A percentile compares a stretch with the other conserved stretches of the same genome.
Evolutionary conservation across 2,888 invertebrate genomes (phyloP).

Genomic region (Arge pagana): DNA sequence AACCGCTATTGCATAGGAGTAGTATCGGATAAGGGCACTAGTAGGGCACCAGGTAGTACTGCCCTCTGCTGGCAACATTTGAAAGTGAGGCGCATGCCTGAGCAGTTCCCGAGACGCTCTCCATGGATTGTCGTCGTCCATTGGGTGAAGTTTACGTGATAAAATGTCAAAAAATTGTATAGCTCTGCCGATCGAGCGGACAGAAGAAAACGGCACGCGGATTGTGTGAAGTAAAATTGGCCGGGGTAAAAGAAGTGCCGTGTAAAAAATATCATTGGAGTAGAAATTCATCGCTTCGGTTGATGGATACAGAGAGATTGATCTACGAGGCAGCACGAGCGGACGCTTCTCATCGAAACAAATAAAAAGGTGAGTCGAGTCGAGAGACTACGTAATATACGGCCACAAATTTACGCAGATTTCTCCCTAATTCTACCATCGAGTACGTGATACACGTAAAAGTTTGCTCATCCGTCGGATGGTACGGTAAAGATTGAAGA

Average conservation of each 20-base stretch:
- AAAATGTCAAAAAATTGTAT: background rate
- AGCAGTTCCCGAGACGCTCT: conserved; percentile 12
- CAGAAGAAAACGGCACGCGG: background rate
- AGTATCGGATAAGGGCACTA: too few relatives aligned
- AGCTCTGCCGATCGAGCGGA: background rate
- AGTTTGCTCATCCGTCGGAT: too few relatives aligned
- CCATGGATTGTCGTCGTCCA: conserved; percentile 7
- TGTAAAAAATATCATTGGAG: conserved; percentile 4
- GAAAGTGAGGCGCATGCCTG: conserved; percentile 5
- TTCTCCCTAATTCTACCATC: too few relatives aligned
- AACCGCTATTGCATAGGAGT: too few relatives aligned
- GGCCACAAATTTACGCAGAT: too few relatives aligned
- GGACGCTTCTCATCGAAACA: background rate
- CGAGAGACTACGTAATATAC: background rate
- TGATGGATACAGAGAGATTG: conserved; percentile 14
- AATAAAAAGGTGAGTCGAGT: background rate
- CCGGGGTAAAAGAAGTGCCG: conserved; percentile 10
- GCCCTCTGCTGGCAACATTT: conserved; percentile 12
- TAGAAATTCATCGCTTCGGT: conserved; percentile 11
- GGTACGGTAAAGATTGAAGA: too few relatives aligned
- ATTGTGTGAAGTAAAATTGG: background rate
- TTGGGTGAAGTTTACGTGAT: background rate
- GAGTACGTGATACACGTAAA: too few relatives aligned
- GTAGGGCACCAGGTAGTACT: conserved; percentile 13
- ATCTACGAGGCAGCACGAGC: conserved; percentile 1